Base-by-base conservation (phyloP, 2,888 invertebrate genomes). In the Synanthedon myopaeformis region DNA sequence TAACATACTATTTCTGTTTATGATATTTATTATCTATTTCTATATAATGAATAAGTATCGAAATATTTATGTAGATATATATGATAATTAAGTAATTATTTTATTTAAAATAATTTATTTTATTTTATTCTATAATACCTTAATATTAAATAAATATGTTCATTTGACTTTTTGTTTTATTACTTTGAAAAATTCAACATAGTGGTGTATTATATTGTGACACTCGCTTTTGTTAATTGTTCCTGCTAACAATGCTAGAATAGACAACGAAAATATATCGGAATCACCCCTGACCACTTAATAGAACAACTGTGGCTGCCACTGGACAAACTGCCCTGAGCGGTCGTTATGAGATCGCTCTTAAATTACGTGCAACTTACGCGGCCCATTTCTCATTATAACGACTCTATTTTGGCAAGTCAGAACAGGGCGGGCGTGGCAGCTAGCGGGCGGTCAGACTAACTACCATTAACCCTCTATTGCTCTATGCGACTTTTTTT, bases 341-440 rank as follows among this genome's bases (percentile, higher is more conserved):
- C 66, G 70, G 70, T 71, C 73, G 76, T 78, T 76, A 76, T 69
- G 70, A 74, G 69, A 77, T 76, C 74, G 74, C 72, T 79, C 77
- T 82, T 35, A 82, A 81, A 85, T 82, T 74, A 81, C 78, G 73
- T 67, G 66, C 74, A 78, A 84, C 74, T 81, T 80, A 78, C 79
- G 77, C 77, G 79, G 78, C 76, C 72, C 76, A 82, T 84, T 79
- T 78, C 79, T 82, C 82, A 85, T 83, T 83, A 79, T 83, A 81
- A 84, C 76, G 78, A 74, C 83, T 83, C 74, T 85, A 85, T 85
- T 85, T 87, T 85, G 84, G 84, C 84, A 79, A 82, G 80, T 83
- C 81, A 79, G 77, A 81, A 81, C 79, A 76, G 76, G 75, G 72
- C 79, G 76, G 82, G 83, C 79, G 81, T 74, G 77, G 69, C 72